Conservation (phyloP, 2,113 vertebrate genomes). For the Grammomys surdaster region DNA sequence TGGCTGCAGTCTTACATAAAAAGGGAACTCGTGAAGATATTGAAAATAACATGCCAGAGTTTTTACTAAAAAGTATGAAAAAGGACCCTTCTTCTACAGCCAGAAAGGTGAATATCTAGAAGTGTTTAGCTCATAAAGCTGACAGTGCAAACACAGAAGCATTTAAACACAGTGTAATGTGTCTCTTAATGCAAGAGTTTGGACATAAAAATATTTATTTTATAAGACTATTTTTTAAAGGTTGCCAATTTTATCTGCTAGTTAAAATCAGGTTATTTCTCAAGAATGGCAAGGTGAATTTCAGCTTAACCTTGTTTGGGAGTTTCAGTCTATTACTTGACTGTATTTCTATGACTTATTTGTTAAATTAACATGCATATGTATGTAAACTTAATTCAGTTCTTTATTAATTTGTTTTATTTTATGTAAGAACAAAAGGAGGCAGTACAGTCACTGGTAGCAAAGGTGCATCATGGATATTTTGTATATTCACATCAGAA, state of each 20-base stretch:
- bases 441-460: neutral
- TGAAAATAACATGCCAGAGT: constrained; percentile 95
- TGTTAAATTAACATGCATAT: constrained; percentile 31
- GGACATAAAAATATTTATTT: constrained; percentile 26
- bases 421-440: constrained; percentile 24
- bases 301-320: constrained; percentile 15
- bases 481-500: neutral
- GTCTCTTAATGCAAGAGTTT: constrained; percentile 21
- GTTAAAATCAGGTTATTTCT: constrained; percentile 30
- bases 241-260: neutral
- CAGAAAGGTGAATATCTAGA: constrained; percentile 89
- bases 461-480: neutral
- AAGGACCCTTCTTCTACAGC: constrained; percentile 81
- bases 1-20: constrained; percentile 95
- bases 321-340: neutral
- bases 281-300: constrained; percentile 36
- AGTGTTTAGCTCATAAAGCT: neutral
- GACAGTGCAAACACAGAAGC: neutral
- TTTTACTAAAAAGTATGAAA: constrained; percentile 91
- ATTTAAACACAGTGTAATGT: neutral
- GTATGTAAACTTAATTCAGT: constrained; percentile 28
- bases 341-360: constrained; percentile 20
- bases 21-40: constrained; percentile 95
- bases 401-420: neutral
- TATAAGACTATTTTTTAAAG: constrained; percentile 8